Conservation (phyloP, 2,888 invertebrate genomes). For the Spodoptera exigua region DNA sequence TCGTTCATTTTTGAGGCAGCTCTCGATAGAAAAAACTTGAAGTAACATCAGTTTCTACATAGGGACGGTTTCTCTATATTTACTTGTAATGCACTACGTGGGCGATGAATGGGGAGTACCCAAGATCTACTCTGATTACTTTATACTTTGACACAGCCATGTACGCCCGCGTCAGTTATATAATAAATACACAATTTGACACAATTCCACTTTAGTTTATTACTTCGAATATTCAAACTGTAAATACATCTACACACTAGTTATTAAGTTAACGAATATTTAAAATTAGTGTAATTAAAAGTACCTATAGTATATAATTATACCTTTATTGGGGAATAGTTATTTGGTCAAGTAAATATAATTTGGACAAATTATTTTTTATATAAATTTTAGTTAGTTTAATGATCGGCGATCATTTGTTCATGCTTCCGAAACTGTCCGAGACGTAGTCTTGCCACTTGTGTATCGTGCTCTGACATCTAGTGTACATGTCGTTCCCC, state of each 20-base stretch:
- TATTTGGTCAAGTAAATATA: slow-evolving; percentile 17
- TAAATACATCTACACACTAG: slow-evolving; percentile 51
- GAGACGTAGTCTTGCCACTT: slow-evolving; percentile 34
- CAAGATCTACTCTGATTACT: no score
- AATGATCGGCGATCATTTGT: background rate
- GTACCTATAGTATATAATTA: slow-evolving; percentile 35
- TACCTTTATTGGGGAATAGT: slow-evolving; percentile 48
- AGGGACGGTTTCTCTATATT: slow-evolving; percentile 11
- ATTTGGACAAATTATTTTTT: slow-evolving; percentile 23
- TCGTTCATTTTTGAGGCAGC: slow-evolving; percentile 37
- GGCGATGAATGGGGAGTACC: slow-evolving; percentile 1
- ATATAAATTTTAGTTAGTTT: slow-evolving; percentile 9
- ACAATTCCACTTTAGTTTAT: slow-evolving; percentile 41
- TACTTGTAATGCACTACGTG: slow-evolving; percentile 4
- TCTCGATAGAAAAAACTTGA: slow-evolving; percentile 18
- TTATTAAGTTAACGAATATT: slow-evolving; percentile 49
- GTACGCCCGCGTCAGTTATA: slow-evolving; percentile 4
- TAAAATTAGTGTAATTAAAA: slow-evolving; percentile 45
- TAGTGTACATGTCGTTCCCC: slow-evolving; percentile 9
- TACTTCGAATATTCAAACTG: slow-evolving; percentile 45
- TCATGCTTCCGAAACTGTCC: background rate
- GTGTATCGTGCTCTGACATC: background rate
- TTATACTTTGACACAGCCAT: no score
- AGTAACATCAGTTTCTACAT: background rate
- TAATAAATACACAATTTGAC: slow-evolving; percentile 7